Evolutionary conservation across 1,140 invertebrate genomes (phyloP), one percentile per base, ranked within the genome.

Genomic region (Artemia franciscana): DNA sequence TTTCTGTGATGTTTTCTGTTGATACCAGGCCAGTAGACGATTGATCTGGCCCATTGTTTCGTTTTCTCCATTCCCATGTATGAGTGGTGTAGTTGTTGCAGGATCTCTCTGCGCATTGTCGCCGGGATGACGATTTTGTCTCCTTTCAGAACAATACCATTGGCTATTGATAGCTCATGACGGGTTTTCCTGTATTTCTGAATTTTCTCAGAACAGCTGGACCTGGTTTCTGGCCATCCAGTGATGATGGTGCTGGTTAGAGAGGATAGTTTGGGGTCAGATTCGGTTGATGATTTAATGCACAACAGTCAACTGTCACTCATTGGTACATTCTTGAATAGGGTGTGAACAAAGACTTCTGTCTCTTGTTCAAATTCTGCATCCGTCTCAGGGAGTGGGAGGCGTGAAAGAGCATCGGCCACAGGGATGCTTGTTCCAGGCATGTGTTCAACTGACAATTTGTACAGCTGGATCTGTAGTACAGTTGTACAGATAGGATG

Each of bases 11-110:
- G 58, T 78, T 68, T 56, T 70, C n/a, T 70, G 30, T 67, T 67
- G 62, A 77, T 75, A 18, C 67, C 66, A 15, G 73, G 73, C 72
- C 73, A 76, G 66, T 68, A 77, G 39, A 77, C 65, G 51, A 69
- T 63, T 62, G 74, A 67, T 64, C 70, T 67, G 24, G 74, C 72
- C 61, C 67, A 64, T 25, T 62, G 59, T 64, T 70, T 69, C 60
- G 67, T 70, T 65, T 73, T 73, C 58, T 72, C 71, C 62, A 72
- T 68, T 1, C 76, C 76, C 60, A 75, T 28, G 67, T 79, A 76
- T 18, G 68, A 66, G 63, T 71, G 68, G 67, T 77, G 75, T 56
- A 76, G 62, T 28, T 66, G 63, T 18, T 69, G 59, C 39, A 75
- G 66, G 59, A 75, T 73, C 57, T 69, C 62, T 58, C 66, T 63